Base-by-base conservation (phyloP, 1,140 invertebrate genomes). In the Chlorops oryzae region DNA sequence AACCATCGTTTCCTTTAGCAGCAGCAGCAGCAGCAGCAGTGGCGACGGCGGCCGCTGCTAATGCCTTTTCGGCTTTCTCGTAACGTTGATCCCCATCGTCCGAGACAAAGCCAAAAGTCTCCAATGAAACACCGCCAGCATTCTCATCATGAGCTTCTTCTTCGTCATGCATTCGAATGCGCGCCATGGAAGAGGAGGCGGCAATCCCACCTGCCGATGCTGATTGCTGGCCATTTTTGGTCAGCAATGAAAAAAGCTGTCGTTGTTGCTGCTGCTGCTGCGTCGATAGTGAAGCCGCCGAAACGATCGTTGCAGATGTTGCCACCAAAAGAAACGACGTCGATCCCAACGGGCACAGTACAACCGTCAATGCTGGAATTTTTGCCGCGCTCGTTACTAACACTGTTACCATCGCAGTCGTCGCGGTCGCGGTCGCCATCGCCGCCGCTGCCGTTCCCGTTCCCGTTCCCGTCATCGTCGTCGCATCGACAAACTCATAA, bases 41-140 rank as follows among this genome's bases (percentile, higher is more conserved):
- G 9, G n/a, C 46, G 35, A 48, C 61, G 1, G 55, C 56, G 9
- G 61, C 55, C 10, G 59, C 59, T 18, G 59, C 58, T 21, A 65
- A 50, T 10, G 54, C 63, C 35, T 58, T 59, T 18, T 66, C 58
- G 7, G 61, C 65, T 49, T 63, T 63, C 41, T 69, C 65, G 41
- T 69, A 69, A 25, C 62, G 65, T 42, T 65, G 65, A 0, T 37
- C 57, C 6, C 65, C 65, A 55, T 69, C 65, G 27, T 69, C 65
- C 43, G 65, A 52, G 4, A 69, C 65, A 32, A 69, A 69, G 2
- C 65, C 65, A 4, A 59, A 57, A n/a, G 65, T 69, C 37, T 69
- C 65, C 48, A 69, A 42, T 3, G 62, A 64, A 12, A 50, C 51
- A 3, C 23, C 63, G n/a, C 49, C 44, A 35, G 53, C 54, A 10